These are phyloP conservation scores for Morinoia aosen DNA, from an alignment of 2,888 invertebrate species.

Conservation along the genomic window DNA sequence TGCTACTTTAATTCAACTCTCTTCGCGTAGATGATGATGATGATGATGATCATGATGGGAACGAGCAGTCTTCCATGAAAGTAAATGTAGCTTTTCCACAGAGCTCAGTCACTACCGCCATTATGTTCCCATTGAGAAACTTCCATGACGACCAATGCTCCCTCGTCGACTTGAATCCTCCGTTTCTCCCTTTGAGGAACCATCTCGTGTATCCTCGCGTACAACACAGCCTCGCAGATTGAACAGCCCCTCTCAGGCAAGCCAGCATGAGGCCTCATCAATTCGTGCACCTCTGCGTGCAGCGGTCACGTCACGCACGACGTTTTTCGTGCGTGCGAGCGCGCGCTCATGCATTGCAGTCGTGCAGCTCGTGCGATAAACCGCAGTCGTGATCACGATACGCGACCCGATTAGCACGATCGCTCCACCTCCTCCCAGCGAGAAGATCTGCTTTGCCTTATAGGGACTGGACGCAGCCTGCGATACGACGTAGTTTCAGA, in stretches of 20 bases:
- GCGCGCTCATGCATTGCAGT: constrained; percentile 28
- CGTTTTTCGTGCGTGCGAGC: constrained; percentile 9
- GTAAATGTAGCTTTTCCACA: background rate
- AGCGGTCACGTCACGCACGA: constrained; percentile 40
- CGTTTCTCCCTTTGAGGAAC: background rate
- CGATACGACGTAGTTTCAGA: background rate
- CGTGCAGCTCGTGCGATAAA: constrained; percentile 43
- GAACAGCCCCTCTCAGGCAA: background rate
- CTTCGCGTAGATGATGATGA: background rate
- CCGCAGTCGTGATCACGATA: constrained; percentile 20
- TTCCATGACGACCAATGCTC: background rate
- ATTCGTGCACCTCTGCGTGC: background rate
- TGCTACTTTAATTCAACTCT: background rate
- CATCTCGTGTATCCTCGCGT: background rate
- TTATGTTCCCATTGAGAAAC: background rate
- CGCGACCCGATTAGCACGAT: constrained; percentile 36
- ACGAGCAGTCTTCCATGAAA: background rate
- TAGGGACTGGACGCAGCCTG: background rate
- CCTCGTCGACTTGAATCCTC: background rate
- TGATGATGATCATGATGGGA: background rate
- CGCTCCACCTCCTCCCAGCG: background rate
- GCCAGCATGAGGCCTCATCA: constrained; percentile 9
- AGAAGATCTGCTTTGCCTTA: constrained; percentile 13
- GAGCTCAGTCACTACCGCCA: background rate
- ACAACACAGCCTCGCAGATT: background rate